Conservation (phyloP, 2,888 invertebrate species). For the Congeria kusceri region DNA sequence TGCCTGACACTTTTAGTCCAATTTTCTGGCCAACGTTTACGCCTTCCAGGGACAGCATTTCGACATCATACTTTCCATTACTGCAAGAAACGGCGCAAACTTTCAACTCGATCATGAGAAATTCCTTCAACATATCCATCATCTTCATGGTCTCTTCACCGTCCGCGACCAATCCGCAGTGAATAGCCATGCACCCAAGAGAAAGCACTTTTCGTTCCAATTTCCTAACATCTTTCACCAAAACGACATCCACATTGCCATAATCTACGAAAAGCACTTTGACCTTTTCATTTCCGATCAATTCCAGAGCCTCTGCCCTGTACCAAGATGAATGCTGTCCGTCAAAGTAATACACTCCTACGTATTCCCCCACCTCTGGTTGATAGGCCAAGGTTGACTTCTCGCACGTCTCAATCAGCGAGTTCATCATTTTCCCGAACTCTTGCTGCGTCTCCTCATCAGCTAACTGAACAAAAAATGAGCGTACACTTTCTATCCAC, state of each 20-base stretch:
- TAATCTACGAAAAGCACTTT: constrained; percentile 81
- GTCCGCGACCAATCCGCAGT: constrained; percentile 55
- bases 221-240: constrained; percentile 53
- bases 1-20: constrained; percentile 3
- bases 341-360: constrained; percentile 60
- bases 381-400: constrained; percentile 23
- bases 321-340: constrained; percentile 75
- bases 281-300: constrained; percentile 50
- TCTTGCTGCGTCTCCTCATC: constrained; percentile 41
- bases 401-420: constrained; percentile 32
- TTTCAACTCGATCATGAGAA: constrained; percentile 32
- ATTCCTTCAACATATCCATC: constrained; percentile 25
- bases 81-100: constrained; percentile 23
- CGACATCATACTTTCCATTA: constrained; percentile 58
- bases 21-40: constrained; percentile 46
- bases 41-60: constrained; percentile 45
- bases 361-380: constrained; percentile 61
- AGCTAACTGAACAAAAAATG: constrained; percentile 40
- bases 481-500: constrained; percentile 48
- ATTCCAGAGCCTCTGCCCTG: constrained; percentile 69
- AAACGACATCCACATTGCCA: constrained; percentile 75
- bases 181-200: constrained; percentile 66
- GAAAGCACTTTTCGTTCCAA: constrained; percentile 47
- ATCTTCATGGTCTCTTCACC: constrained; percentile 28
- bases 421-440: constrained; percentile 36